Evolutionary conservation across 2,113 vertebrate species (phyloP).

Genomic region (Larimichthys crocea): DNA sequence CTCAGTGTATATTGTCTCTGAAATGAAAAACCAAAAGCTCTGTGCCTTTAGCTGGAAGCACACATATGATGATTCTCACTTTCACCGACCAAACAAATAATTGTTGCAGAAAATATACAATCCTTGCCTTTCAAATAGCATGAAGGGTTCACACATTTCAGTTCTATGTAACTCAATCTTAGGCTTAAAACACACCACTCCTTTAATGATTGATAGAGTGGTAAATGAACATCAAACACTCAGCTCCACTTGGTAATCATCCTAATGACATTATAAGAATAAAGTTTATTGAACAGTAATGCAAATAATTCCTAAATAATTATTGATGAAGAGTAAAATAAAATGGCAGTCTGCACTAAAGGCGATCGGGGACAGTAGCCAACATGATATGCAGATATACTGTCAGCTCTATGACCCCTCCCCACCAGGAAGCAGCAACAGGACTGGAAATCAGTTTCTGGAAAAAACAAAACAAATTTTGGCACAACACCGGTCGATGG

Average conservation of each 20-base stretch:
- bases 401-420: too few relatives aligned
- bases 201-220: not conserved
- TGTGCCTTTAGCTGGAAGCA: slow-evolving; percentile 7
- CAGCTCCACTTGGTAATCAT: not conserved
- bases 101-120: not conserved
- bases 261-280: not conserved
- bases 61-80: not conserved
- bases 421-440: too few relatives aligned
- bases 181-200: not conserved
- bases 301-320: too few relatives aligned
- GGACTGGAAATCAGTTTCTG: too few relatives aligned
- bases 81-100: not conserved
- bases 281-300: too few relatives aligned
- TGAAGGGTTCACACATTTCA: not conserved
- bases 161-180: not conserved
- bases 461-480: too few relatives aligned
- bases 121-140: not conserved
- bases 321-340: too few relatives aligned
- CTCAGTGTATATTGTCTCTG: slow-evolving; percentile 25
- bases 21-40: slow-evolving; percentile 19
- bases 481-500: too few relatives aligned
- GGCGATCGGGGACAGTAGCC: too few relatives aligned
- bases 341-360: too few relatives aligned
- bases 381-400: too few relatives aligned
- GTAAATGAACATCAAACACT: not conserved